Percentiles rank a stretch among this genome's conserved stretches.
Evolutionary conservation across 2,113 vertebrate genomes (phyloP).

Genomic region (Ceyx melanurus): DNA sequence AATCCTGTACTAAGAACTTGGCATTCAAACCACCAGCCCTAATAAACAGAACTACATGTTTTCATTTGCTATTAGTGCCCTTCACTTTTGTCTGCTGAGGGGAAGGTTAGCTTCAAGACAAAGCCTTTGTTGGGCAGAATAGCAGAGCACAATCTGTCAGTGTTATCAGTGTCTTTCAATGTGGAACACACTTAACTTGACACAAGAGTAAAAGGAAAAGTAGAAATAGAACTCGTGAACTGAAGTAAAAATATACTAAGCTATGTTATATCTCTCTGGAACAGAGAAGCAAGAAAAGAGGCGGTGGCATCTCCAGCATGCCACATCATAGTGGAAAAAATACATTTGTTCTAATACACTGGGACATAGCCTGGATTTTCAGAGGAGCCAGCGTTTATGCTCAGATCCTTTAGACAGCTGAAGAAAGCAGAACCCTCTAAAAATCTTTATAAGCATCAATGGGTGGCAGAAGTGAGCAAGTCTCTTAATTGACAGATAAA

Average conservation of each 20-base stretch:
- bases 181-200: constrained; percentile 63
- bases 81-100: constrained; percentile 24
- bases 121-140: constrained; percentile 20
- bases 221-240: constrained; percentile 20
- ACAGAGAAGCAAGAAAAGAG: background rate
- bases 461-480: background rate
- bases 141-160: constrained; percentile 52
- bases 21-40: constrained; percentile 33
- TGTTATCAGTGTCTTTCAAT: constrained; percentile 62
- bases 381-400: background rate
- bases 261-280: background rate
- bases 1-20: constrained; percentile 33
- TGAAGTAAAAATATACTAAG: background rate
- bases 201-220: constrained; percentile 5
- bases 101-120: constrained; percentile 31
- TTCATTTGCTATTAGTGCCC: constrained; percentile 34
- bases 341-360: background rate
- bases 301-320: background rate
- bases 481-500: background rate
- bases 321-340: background rate
- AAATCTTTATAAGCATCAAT: background rate
- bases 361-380: background rate
- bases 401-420: background rate
- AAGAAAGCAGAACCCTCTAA: background rate
- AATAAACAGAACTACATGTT: constrained; percentile 34